Evolutionary conservation across 2,888 invertebrate species (phyloP).

Genomic region (Anodontia alba): DNA sequence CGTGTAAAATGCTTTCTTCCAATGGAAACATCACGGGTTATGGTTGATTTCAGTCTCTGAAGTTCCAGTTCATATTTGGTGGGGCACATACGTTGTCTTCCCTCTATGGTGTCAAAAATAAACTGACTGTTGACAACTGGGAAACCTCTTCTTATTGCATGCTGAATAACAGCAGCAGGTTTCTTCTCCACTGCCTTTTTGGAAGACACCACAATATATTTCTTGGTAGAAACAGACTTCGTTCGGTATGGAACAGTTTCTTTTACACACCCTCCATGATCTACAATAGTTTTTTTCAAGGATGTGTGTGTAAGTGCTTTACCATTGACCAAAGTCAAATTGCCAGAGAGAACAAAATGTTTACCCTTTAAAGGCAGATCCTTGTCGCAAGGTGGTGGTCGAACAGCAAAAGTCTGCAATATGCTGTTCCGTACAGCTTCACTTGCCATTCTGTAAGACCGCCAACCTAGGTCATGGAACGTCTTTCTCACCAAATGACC

Average conservation of each 20-base stretch:
- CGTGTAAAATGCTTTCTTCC: neutral
- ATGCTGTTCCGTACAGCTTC: neutral
- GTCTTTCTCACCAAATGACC: neutral
- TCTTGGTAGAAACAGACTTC: neutral
- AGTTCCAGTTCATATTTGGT: neutral
- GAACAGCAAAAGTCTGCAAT: neutral
- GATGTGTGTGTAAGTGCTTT: neutral
- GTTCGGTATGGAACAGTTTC: neutral
- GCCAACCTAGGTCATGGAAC: neutral
- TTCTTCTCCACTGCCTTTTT: neutral
- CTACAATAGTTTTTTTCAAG: neutral
- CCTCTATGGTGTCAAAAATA: neutral
- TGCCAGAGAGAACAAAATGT: neutral
- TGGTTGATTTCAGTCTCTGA: neutral
- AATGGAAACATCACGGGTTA: neutral
- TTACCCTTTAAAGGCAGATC: no score
- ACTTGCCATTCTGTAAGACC: neutral
- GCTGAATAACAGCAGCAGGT: neutral
- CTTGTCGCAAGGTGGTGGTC: neutral
- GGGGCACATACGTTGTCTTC: neutral
- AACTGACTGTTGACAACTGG: neutral
- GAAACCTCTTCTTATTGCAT: neutral
- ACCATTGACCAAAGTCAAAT: neutral
- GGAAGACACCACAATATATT: neutral
- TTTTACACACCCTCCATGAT: neutral